A percentile compares a stretch with the other conserved stretches of the same genome.
Conservation (phyloP, 2,113 vertebrate species). For the Toxotes chatareus region DNA sequence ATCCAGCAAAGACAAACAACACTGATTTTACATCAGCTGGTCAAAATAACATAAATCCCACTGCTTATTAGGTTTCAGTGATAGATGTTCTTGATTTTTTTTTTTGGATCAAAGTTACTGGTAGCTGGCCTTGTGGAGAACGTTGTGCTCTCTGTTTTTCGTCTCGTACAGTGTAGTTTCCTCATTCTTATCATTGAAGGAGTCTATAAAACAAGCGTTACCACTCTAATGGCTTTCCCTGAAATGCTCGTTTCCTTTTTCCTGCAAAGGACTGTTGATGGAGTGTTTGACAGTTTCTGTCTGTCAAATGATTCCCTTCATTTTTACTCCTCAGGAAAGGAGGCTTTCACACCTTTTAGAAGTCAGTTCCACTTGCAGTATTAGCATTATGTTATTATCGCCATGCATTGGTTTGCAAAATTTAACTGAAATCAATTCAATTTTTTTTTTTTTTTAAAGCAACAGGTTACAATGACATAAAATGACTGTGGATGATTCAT, state of each 20-base stretch:
- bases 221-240: slow-evolving; percentile 30
- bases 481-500: background rate
- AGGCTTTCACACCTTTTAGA: background rate
- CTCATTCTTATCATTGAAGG: slow-evolving; percentile 28
- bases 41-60: background rate
- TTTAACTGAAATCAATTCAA: too few relatives aligned
- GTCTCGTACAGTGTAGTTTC: background rate
- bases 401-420: background rate
- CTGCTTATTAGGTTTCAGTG: background rate
- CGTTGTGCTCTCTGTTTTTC: background rate
- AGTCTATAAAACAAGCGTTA: slow-evolving; percentile 13
- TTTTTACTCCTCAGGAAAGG: background rate
- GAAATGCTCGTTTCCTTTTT: slow-evolving; percentile 31
- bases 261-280: background rate
- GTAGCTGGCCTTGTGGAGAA: background rate
- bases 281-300: background rate
- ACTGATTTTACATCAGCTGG: background rate
- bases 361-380: background rate
- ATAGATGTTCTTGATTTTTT: background rate
- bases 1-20: background rate
- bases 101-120: background rate
- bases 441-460: background rate
- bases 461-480: background rate
- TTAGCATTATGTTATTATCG: background rate
- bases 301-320: background rate